phyloP scores from a whole-genome alignment of 2,888 invertebrate species.

The Flexamia atlantica region DNA sequence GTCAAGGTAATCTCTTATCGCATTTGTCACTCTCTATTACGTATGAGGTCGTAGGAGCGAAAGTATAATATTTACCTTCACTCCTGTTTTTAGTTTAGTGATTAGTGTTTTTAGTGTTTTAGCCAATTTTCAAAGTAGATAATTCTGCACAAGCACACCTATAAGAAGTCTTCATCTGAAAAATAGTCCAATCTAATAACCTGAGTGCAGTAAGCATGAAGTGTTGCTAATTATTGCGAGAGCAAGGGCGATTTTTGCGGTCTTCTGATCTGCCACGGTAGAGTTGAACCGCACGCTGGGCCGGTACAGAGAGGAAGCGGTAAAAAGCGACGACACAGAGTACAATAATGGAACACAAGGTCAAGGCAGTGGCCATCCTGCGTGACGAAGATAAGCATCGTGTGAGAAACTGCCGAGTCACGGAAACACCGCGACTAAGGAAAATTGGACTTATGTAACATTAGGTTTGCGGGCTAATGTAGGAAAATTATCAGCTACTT shows the following conservation, averaged over 20 bases:
- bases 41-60: not conserved
- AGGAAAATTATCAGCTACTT: no score
- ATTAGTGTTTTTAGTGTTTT: no score
- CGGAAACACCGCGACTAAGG: not conserved
- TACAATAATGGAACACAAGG: slow-evolving; percentile 9
- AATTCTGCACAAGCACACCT: no score
- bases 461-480: not conserved
- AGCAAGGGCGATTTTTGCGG: slow-evolving; percentile 23
- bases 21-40: not conserved
- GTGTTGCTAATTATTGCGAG: not conserved
- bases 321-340: slow-evolving; percentile 4
- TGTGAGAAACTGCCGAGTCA: slow-evolving; percentile 6
- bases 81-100: not conserved
- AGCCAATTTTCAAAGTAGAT: no score
- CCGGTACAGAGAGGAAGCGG: slow-evolving; percentile 11
- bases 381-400: slow-evolving; percentile 35
- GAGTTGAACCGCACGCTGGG: not conserved
- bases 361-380: not conserved
- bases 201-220: not conserved
- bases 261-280: not conserved
- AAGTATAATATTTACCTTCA: not conserved
- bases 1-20: slow-evolving; percentile 31
- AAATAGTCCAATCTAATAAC: no score
- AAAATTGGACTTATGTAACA: slow-evolving; percentile 27
- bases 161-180: no score